phyloP scores from a whole-genome alignment of 1,140 invertebrate genomes.

The Drosophila nebulosa region DNA sequence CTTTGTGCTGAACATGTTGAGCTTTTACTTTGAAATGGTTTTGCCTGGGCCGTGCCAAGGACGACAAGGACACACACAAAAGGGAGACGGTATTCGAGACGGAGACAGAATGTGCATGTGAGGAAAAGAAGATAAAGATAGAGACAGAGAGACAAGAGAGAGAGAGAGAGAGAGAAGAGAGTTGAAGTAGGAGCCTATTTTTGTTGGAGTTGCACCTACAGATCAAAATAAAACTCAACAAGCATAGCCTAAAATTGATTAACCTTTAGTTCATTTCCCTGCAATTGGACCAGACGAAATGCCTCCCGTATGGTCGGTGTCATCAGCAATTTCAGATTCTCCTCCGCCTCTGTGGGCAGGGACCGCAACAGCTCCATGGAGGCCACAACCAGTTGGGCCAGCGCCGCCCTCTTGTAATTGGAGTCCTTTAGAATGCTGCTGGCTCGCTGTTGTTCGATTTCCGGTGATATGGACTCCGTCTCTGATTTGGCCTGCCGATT shows the following conservation, averaged over 20 bases:
- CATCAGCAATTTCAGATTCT: conserved; percentile 76
- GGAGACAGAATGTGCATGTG: not conserved
- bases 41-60: conserved; percentile 49
- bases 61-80: conserved; percentile 17
- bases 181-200: conserved; percentile 48
- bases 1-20: conserved; percentile 68
- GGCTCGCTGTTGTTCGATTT: conserved; percentile 88
- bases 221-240: conserved; percentile 81
- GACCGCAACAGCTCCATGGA: conserved; percentile 78
- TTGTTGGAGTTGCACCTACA: conserved; percentile 63
- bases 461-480: conserved; percentile 85
- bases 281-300: conserved; percentile 79
- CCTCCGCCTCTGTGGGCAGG: conserved; percentile 72
- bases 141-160: conserved; percentile 2
- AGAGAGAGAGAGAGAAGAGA: conserved; percentile 9
- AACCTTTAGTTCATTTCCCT: conserved; percentile 79
- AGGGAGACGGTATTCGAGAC: not conserved
- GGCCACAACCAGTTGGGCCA: conserved; percentile 77
- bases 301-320: conserved; percentile 80
- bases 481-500: conserved; percentile 82
- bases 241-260: conserved; percentile 81
- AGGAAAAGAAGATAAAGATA: not conserved
- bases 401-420: conserved; percentile 74
- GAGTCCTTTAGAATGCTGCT: conserved; percentile 89
- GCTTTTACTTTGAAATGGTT: conserved; percentile 77